phyloP scores from a whole-genome alignment of 1,140 invertebrate genomes.

The Melitaea cinxia region DNA sequence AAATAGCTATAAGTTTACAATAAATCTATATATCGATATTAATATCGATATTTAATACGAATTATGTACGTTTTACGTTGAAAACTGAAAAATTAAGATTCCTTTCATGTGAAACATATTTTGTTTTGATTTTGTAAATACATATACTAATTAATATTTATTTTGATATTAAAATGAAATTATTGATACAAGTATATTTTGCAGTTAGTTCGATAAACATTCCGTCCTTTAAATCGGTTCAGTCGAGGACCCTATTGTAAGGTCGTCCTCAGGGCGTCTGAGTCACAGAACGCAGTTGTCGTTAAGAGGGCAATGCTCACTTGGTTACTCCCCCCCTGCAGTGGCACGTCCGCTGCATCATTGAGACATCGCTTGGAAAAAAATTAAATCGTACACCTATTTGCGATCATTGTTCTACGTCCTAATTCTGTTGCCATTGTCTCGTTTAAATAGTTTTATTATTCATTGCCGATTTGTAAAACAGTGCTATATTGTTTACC shows the following conservation, averaged over 20 bases:
- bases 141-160: not conserved
- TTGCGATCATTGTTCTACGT: slow-evolving; percentile 66
- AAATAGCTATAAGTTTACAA: too few species aligned
- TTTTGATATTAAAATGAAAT: not conserved
- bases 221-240: slow-evolving; percentile 66
- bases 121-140: too few species aligned
- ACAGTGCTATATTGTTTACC: slow-evolving; percentile 45
- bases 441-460: slow-evolving; percentile 53
- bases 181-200: not conserved
- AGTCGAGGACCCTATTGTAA: slow-evolving; percentile 78
- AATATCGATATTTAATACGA: too few species aligned
- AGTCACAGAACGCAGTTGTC: slow-evolving; percentile 69
- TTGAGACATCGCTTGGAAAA: slow-evolving; percentile 55
- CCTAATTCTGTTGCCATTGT: slow-evolving; percentile 72
- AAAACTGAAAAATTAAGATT: too few species aligned
- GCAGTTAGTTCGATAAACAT: slow-evolving; percentile 57
- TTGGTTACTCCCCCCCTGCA: slow-evolving; percentile 64
- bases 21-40: too few species aligned
- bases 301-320: slow-evolving; percentile 79
- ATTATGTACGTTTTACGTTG: too few species aligned
- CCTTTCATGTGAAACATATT: too few species aligned
- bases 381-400: slow-evolving; percentile 54
- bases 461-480: slow-evolving; percentile 62
- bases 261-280: slow-evolving; percentile 77
- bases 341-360: slow-evolving; percentile 51